Percentiles rank a stretch among this genome's conserved stretches.
phyloP scores from a whole-genome alignment of 2,113 vertebrate species.

The Isurus oxyrinchus region DNA sequence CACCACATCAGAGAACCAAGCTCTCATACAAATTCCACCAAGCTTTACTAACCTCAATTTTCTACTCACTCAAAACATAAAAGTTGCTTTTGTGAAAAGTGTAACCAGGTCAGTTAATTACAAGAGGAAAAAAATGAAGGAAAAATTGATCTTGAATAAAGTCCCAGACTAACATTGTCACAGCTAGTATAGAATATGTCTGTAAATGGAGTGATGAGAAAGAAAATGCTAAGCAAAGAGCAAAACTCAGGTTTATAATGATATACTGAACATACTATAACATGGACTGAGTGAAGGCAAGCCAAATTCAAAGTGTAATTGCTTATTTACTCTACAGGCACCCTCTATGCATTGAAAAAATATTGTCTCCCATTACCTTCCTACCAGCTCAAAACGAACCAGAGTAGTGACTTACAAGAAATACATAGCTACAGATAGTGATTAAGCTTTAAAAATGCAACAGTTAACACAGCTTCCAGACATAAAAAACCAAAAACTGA shows the following conservation, averaged over 20 bases:
- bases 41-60: too few species aligned
- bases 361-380: background rate
- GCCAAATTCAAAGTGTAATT: background rate
- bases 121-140: too few species aligned
- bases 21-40: too few species aligned
- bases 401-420: background rate
- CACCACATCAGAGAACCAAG: too few species aligned
- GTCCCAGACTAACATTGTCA: background rate
- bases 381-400: background rate
- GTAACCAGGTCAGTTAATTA: too few species aligned
- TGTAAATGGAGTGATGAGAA: background rate
- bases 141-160: too few species aligned
- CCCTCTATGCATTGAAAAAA: background rate
- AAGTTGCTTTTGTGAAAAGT: too few species aligned
- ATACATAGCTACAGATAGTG: background rate
- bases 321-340: background rate
- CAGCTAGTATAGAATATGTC: too few species aligned
- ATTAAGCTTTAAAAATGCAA: background rate
- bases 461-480: background rate
- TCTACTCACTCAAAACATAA: too few species aligned
- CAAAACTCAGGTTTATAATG: background rate
- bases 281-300: background rate
- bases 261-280: background rate
- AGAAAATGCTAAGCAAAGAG: background rate
- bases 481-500: background rate